These are phyloP conservation scores for Nibea albiflora DNA, from an alignment of 2,113 vertebrate species.

Conservation along the genomic window DNA sequence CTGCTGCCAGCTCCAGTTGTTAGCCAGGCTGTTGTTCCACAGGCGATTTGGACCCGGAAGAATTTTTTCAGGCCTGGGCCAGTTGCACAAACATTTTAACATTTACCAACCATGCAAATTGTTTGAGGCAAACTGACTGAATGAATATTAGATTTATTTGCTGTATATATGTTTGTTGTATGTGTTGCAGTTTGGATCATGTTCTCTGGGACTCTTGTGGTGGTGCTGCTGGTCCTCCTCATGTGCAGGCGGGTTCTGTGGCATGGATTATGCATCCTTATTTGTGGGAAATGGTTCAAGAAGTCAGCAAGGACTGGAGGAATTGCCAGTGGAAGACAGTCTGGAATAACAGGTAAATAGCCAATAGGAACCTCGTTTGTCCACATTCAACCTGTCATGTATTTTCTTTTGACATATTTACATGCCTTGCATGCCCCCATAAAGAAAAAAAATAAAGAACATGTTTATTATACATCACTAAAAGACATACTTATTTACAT, in stretches of 20 bases:
- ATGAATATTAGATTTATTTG: not conserved
- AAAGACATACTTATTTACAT: not conserved
- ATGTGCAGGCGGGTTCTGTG: conserved; percentile 57
- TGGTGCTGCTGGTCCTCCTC: conserved; percentile 61
- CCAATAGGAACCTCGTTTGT: not conserved
- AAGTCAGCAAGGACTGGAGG: conserved; percentile 9
- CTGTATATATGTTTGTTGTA: not conserved
- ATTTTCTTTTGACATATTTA: not conserved
- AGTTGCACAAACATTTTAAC: too few species aligned
- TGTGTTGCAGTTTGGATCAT: conserved; percentile 43
- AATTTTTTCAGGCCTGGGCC: too few species aligned
- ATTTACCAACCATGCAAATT: too few species aligned
- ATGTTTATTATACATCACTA: not conserved
- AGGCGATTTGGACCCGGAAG: too few species aligned
- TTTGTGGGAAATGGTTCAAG: conserved; percentile 57
- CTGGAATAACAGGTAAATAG: conserved; percentile 1
- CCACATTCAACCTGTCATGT: not conserved
- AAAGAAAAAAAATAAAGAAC: not conserved
- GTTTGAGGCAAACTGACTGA: not conserved
- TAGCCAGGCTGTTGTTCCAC: too few species aligned
- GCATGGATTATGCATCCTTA: conserved; percentile 57
- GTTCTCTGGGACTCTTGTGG: conserved; percentile 64
- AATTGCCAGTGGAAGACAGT: not conserved
- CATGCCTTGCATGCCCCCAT: not conserved
- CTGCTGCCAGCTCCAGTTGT: too few species aligned